These are phyloP conservation scores for Syngnathus acus DNA, from an alignment of 2,797 vertebrate genomes.

Conservation along the genomic window DNA sequence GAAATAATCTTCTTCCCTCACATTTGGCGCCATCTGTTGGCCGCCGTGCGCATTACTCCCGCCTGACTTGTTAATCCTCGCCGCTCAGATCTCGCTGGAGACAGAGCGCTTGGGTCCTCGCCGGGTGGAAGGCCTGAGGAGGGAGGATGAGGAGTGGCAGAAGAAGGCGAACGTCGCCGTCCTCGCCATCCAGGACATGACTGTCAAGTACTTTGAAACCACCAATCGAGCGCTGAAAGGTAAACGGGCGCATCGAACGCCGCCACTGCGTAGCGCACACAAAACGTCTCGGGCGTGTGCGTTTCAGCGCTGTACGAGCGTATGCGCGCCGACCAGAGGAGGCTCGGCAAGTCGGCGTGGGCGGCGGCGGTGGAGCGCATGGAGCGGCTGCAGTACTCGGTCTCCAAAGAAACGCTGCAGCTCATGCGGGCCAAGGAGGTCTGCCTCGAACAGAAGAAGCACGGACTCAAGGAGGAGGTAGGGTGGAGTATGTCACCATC, in stretches of 20 bases:
- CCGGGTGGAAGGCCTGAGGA: conserved; percentile 84
- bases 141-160: conserved; percentile 94
- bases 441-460: conserved; percentile 92
- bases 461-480: conserved; percentile 89
- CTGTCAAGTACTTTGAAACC: conserved; percentile 96
- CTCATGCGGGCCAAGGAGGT: conserved; percentile 97
- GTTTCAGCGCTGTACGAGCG: conserved; percentile 83
- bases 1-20: background rate
- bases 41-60: background rate
- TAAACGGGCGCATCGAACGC: conserved; percentile 38
- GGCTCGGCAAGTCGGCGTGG: conserved; percentile 93
- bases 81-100: conserved; percentile 85
- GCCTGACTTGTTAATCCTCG: conserved; percentile 17
- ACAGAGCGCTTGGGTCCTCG: conserved; percentile 94
- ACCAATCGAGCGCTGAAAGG: conserved; percentile 93
- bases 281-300: background rate
- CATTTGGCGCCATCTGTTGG: background rate
- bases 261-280: too few relatives aligned
- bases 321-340: conserved; percentile 91
- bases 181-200: conserved; percentile 92
- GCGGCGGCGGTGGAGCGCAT: conserved; percentile 87
- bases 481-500: background rate
- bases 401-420: conserved; percentile 94
- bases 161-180: conserved; percentile 89
- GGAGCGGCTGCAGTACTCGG: conserved; percentile 88